Base-by-base conservation (phyloP, 2,113 vertebrate species). In the Pavo muticus region DNA sequence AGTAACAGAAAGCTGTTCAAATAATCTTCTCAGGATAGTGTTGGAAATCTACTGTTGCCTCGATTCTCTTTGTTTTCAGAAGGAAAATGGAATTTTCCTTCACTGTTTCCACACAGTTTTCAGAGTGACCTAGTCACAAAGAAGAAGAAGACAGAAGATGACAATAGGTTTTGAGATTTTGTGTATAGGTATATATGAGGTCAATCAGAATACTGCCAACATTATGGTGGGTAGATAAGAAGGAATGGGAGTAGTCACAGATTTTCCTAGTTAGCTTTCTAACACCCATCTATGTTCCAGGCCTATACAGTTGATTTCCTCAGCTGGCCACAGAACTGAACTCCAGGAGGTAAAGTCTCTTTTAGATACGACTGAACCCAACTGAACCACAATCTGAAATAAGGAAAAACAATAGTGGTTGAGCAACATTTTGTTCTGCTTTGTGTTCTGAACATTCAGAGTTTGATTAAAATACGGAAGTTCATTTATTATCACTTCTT, bases 381-480 rank as follows among this genome's bases (percentile, higher is more conserved):
- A 82, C 37, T 68, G 52, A 96, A 93, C 59, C 83, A 35, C 61
- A 76, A 92, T 94, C 81, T 64, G 80, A 95, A 94, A 87, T 72
- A 65, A 85, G 80, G 50, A 78, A 87, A 94, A 94, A 94, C 93
- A 96, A 94, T 95, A 90, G 90, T 4, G 30, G 80, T 97, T 95
- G 90, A 94, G 94, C 69, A 96, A 95, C 11, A 14, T 40, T 88
- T 71, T 88, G 32, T 78, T 91, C 76, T 90, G 82, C 85, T 90
- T 94, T 96, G 83, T 96, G 83, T 93, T 96, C 69, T 90, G 72
- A 95, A 86, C 87, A 90, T 72, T 61, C 68, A 83, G 87, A 52
- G 30, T 90, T 96, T 94, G 79, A 97, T 93, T 95, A 86, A 95
- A 96, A 85, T 14, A 83, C 25, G 47, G 54, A 94, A 90, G 32